phyloP scores from a whole-genome alignment of 1,140 invertebrate genomes.

The Sinonovacula constricta region DNA sequence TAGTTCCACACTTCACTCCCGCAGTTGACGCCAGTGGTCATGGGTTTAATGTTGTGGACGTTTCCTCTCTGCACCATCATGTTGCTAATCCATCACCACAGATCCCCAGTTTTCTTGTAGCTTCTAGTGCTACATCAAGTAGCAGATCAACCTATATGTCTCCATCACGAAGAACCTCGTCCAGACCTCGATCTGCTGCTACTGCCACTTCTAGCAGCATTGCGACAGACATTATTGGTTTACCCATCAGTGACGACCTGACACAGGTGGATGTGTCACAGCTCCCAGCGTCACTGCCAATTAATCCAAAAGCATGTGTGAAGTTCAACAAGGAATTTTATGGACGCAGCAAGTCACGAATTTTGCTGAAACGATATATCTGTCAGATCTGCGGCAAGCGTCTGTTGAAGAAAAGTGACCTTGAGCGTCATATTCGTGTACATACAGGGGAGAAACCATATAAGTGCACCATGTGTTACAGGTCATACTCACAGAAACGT shows the following conservation, averaged over 20 bases:
- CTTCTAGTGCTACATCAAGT: too few relatives aligned
- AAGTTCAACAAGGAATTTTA: constrained; percentile 46
- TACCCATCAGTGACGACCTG: neutral
- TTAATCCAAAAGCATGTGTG: constrained; percentile 27
- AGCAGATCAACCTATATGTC: too few relatives aligned
- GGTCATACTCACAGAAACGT: constrained; percentile 14
- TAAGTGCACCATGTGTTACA: neutral
- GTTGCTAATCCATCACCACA: neutral
- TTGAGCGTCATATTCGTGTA: constrained; percentile 12
- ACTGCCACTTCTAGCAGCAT: neutral
- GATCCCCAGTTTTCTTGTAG: neutral
- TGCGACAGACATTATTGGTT: neutral
- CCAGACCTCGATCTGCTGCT: neutral
- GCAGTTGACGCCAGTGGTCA: neutral
- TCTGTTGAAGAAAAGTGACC: constrained; percentile 34
- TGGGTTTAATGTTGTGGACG: constrained; percentile 29
- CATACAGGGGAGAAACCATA: constrained; percentile 39
- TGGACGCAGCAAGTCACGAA: constrained; percentile 26
- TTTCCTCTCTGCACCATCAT: constrained; percentile 23
- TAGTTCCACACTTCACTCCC: constrained; percentile 17
- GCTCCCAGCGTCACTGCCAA: constrained; percentile 20
- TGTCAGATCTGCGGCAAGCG: constrained; percentile 32
- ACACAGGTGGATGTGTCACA: neutral
- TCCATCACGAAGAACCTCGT: too few relatives aligned
- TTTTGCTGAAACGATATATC: constrained; percentile 33